Evolutionary conservation across 2,797 vertebrate species (phyloP).

Genomic region (Eulemur mongoz): DNA sequence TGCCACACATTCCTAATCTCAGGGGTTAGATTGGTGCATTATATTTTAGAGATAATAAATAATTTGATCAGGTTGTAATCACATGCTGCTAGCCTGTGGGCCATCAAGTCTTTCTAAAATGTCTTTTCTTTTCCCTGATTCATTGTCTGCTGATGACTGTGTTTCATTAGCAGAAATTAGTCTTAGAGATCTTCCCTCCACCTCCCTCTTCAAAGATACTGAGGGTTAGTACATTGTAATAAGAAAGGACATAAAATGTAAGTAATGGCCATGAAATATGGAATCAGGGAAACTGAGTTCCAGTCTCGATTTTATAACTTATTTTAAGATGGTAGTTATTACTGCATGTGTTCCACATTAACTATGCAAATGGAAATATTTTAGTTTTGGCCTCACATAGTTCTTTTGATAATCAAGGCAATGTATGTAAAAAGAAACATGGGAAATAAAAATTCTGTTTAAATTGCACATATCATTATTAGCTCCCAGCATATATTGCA

Average conservation of each 20-base stretch:
- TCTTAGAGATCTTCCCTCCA: neutral
- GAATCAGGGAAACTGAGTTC: neutral
- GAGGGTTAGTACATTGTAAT: neutral
- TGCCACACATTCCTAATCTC: neutral
- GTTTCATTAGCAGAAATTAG: conserved; percentile 10
- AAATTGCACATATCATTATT: neutral
- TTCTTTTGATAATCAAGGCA: neutral
- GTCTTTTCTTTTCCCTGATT: conserved; percentile 4
- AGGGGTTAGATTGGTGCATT: neutral
- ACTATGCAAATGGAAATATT: neutral
- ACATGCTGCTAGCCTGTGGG: neutral
- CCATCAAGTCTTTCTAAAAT: neutral
- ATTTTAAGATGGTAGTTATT: neutral
- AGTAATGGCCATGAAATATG: neutral
- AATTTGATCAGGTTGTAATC: conserved; percentile 30
- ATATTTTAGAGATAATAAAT: conserved; percentile 25
- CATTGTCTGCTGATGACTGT: neutral
- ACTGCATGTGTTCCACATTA: neutral
- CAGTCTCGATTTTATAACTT: neutral
- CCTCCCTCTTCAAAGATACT: neutral
- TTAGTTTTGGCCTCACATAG: neutral
- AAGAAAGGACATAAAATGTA: neutral
- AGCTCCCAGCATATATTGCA: neutral
- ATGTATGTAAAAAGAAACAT: neutral
- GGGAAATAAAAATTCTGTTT: neutral